Base-by-base conservation (phyloP, 2,888 invertebrate genomes). In the Hydroisotoma schaefferi region DNA sequence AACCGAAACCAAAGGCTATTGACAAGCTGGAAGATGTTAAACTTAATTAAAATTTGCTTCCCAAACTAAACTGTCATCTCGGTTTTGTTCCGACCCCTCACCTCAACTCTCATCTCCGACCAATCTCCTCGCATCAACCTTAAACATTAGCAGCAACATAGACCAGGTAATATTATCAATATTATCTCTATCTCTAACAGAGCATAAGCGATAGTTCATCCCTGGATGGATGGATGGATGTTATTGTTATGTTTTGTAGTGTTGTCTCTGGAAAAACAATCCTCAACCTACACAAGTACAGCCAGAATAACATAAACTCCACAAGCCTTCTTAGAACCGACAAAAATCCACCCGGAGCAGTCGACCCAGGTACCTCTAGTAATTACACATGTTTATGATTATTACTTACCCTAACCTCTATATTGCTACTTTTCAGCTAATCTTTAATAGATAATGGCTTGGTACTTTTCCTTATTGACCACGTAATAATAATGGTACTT, bases 311-410 rank as follows among this genome's bases (percentile, higher is more conserved):
- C n/a, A n/a, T n/a, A n/a, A 40, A 40, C 15, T 15, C n/a, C 28
- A 49, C 29, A 49, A 18, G 4, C 38, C 22, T 52, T 52, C 52
- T 23, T 5, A 29, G 52, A 52, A 52, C 22, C 22, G 10, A 15
- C 15, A 20, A 49, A 49, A 20, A 27, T 23, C 33, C 37, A 52
- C 29, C 22, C 29, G 5, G 18, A 43, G 18, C 12, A 5, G 22
- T 46, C 40, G 20, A 40, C 6, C 46, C 15, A 23, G 23, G 23
- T 25, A 25, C 15, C 48, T 28, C 26, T 37, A 52, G 52, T 52
- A 52, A 52, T 52, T 52, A 52, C 52, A 37, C 52, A 37, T 52
- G 52, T 52, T 52, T 52, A 52, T 52, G 52, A 28, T 52, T 52
- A 52, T 52, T 52, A 37, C 52, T 12, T 33, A 20, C 46, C n/a